Evolutionary conservation across 2,113 vertebrate genomes (phyloP).

Genomic region (Xiphias gladius): DNA sequence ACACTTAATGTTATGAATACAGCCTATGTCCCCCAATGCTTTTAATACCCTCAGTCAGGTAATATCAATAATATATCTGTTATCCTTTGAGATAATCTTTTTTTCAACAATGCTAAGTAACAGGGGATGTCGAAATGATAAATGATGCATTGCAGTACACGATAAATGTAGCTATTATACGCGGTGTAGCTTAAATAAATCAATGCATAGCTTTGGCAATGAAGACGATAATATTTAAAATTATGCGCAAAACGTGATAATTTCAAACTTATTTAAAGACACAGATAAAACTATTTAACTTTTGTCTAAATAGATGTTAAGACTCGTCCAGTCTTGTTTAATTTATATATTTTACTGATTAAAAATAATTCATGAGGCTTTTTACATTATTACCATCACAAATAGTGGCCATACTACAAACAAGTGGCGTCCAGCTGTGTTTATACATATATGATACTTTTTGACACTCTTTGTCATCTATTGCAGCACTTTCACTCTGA

Average conservation of each 20-base stretch:
- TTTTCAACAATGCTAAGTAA: constrained; percentile 10
- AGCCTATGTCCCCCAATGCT: constrained; percentile 45
- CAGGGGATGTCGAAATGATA: constrained; percentile 36
- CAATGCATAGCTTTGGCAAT: neutral
- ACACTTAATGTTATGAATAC: constrained; percentile 76
- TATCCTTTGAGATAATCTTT: constrained; percentile 52
- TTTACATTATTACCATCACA: neutral
- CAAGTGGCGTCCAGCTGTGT: neutral
- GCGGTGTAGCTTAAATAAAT: neutral
- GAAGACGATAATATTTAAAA: neutral
- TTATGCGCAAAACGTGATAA: constrained; percentile 6
- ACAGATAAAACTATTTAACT: neutral
- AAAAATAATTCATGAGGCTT: neutral
- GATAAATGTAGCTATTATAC: neutral
- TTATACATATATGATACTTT: neutral
- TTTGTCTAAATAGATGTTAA: neutral
- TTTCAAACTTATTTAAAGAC: neutral
- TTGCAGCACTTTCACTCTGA: constrained; percentile 14
- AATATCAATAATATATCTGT: constrained; percentile 60
- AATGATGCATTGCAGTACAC: neutral
- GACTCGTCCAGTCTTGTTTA: neutral
- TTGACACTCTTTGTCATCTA: neutral
- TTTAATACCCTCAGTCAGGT: constrained; percentile 48
- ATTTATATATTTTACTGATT: neutral
- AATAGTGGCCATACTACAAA: neutral